These are phyloP conservation scores for Aricia artaxerxes DNA, from an alignment of 2,888 invertebrate species.

Conservation along the genomic window DNA sequence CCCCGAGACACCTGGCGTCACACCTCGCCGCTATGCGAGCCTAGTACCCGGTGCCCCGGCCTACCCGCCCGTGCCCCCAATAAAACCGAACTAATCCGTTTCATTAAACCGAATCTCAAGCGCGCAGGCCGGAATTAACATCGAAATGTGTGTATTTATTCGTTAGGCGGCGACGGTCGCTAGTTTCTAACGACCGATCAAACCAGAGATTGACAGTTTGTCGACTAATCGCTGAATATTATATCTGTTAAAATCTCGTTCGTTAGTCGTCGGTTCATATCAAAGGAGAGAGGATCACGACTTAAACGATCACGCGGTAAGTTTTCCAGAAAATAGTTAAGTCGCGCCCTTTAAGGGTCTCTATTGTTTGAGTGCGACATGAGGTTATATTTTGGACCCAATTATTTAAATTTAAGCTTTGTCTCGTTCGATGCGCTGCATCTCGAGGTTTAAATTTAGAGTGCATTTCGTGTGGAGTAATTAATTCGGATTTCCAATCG, in stretches of 20 bases:
- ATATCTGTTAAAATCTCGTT: conserved; percentile 60
- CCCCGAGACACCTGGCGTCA: conserved; percentile 65
- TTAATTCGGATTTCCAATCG: conserved; percentile 16
- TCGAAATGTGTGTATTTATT: conserved; percentile 8
- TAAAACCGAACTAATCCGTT: conserved; percentile 35
- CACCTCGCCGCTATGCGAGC: conserved; percentile 72
- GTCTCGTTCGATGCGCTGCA: not conserved
- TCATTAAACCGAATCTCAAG: conserved; percentile 31
- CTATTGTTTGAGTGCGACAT: conserved; percentile 8
- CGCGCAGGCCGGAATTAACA: conserved; percentile 26
- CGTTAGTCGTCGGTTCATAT: conserved; percentile 67
- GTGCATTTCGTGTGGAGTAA: conserved; percentile 37
- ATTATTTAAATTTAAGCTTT: conserved; percentile 2
- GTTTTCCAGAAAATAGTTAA: conserved; percentile 68
- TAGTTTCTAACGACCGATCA: conserved; percentile 51
- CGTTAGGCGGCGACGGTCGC: conserved; percentile 40
- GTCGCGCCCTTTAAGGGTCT: conserved; percentile 53
- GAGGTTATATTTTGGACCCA: conserved; percentile 6
- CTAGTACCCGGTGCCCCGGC: conserved; percentile 65
- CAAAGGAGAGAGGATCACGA: conserved; percentile 71
- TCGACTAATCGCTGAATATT: conserved; percentile 54
- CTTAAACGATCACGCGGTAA: conserved; percentile 60
- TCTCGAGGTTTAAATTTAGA: not conserved
- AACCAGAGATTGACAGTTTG: conserved; percentile 53
- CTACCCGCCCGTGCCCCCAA: conserved; percentile 48